phyloP scores from a whole-genome alignment of 1,140 invertebrate species.

The Microvelia longipes region DNA sequence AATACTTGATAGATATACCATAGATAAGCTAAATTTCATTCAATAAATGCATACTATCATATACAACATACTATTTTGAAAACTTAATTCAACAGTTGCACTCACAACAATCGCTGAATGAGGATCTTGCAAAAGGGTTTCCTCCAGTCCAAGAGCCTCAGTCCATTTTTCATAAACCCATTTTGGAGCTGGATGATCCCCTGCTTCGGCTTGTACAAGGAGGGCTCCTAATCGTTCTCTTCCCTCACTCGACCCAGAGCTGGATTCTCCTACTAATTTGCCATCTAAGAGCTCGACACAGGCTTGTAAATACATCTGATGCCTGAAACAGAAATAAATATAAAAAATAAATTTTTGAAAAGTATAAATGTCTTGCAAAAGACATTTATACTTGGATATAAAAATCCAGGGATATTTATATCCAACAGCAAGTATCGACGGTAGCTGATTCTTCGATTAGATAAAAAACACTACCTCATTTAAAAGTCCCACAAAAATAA shows the following conservation, averaged over 20 bases:
- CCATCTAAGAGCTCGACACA: slow-evolving; percentile 55
- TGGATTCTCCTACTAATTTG: slow-evolving; percentile 34
- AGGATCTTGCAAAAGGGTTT: not conserved
- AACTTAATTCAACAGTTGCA: not conserved
- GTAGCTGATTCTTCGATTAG: too few species aligned
- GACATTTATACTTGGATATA: too few species aligned
- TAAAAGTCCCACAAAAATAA: too few species aligned
- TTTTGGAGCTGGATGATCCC: slow-evolving; percentile 38
- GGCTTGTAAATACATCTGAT: slow-evolving; percentile 70
- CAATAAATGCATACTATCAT: too few species aligned
- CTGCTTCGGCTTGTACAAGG: slow-evolving; percentile 55
- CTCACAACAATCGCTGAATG: not conserved
- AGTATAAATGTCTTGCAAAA: too few species aligned
- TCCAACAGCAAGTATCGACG: too few species aligned
- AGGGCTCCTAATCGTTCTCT: slow-evolving; percentile 56
- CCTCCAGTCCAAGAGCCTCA: not conserved
- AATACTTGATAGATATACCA: too few species aligned
- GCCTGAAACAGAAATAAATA: slow-evolving; percentile 39
- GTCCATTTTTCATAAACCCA: not conserved
- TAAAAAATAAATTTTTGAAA: too few species aligned
- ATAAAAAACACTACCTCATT: too few species aligned
- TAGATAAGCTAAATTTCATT: too few species aligned
- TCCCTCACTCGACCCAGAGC: slow-evolving; percentile 45
- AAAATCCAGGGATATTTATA: too few species aligned
- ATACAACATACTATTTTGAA: too few species aligned